Base-by-base conservation (phyloP, 1,140 invertebrate species). In the Oryzaephilus surinamensis region DNA sequence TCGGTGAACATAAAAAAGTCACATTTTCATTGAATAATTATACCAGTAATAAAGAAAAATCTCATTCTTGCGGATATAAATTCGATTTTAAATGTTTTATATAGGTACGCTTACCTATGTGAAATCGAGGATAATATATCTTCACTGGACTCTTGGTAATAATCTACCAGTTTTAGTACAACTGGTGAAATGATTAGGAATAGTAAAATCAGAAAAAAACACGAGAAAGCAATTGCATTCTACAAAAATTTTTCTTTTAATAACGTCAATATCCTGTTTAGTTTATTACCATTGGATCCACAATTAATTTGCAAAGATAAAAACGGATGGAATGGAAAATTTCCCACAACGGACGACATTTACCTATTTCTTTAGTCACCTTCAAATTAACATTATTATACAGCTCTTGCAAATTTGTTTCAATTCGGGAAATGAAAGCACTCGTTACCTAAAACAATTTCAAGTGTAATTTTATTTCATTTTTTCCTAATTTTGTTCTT, bases 331-430 rank as follows among this genome's bases (percentile, higher is more conserved):
- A 75, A 45, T 79, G 64, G 37, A 77, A 75, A 19, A 84, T 70
- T 19, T 79, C 68, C 69, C 77, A 85, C 10, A 87, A 61, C 5
- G 81, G 80, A 10, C 73, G 68, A 61, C 83, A 87, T 15, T 74
- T 72, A 2, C 76, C 76, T 2, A 78, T 73, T 24, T 73, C 71
- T 19, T 70, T 69, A 13, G 69, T 67, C 16, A 77, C 67, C 33
- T 78, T 33, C 76, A 73, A 41, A 76, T 52, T 53, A 80, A 79
- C 11, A 66, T 70, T 14, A 70, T 66, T 19, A 28, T 46, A 37
- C n/a, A 55, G 32, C 2, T 48, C 31, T 18, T 40, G 29, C 29
- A 53, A 41, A 28, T 51, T 43, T 20, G 29, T 42, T 34, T 45
- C 43, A 19, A 85, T 50, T 43, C 79, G 71, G 6, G 71, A 65